A percentile compares a stretch with the other conserved stretches of the same genome.
These are phyloP conservation scores for Bilobella aurantiaca DNA, from an alignment of 1,140 invertebrate genomes.

Conservation along the genomic window DNA sequence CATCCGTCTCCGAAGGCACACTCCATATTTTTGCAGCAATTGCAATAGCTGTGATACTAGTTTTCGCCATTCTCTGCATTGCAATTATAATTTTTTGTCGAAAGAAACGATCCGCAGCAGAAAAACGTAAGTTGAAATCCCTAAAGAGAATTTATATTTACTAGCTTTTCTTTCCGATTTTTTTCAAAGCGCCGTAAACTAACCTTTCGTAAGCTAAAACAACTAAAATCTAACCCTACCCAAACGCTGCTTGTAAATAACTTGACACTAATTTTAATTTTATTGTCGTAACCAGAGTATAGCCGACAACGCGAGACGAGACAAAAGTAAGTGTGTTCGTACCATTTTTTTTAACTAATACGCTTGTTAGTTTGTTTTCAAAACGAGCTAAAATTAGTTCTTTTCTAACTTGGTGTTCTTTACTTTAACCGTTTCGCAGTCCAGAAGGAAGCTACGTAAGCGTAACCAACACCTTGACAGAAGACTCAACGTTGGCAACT, in stretches of 20 bases:
- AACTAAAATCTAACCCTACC: too few relatives aligned
- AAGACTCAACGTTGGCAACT: too few relatives aligned
- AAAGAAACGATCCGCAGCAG: conserved; percentile 27
- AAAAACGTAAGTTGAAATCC: conserved; percentile 33
- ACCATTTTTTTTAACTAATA: too few relatives aligned
- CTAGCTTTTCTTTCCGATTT: not conserved
- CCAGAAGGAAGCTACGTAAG: conserved; percentile 31
- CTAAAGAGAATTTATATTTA: not conserved
- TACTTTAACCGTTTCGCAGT: conserved; percentile 24
- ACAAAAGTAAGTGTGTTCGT: conserved; percentile 76
- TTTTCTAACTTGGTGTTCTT: too few relatives aligned
- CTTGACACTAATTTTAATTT: conserved; percentile 34
- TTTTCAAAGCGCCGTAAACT: too few relatives aligned
- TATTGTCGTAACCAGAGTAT: conserved; percentile 27
- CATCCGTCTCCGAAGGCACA: conserved; percentile 62
- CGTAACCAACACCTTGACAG: too few relatives aligned
- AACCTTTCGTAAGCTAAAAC: too few relatives aligned
- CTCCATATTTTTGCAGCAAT: conserved; percentile 62
- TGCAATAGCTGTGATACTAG: conserved; percentile 60
- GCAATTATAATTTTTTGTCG: conserved; percentile 57
- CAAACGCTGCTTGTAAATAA: conserved; percentile 14
- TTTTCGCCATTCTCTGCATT: conserved; percentile 68
- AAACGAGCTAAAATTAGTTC: too few relatives aligned
- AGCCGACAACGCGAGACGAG: conserved; percentile 54
- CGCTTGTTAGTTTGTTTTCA: too few relatives aligned